Base-by-base conservation (phyloP, 2,113 vertebrate species). In the Ailurus styani region DNA sequence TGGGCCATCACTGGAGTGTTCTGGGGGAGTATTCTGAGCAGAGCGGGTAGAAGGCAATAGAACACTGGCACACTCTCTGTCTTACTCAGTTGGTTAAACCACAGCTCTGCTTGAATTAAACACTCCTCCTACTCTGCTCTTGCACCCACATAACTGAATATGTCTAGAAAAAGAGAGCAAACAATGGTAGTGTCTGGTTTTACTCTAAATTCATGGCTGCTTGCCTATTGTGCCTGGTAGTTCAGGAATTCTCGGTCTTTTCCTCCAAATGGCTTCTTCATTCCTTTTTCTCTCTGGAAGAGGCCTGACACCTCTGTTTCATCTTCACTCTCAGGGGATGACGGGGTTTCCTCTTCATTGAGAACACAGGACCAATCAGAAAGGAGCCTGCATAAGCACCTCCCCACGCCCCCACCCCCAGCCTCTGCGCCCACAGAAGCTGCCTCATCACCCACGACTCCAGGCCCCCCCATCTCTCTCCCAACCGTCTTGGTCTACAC, bases 131-230 rank as follows among this genome's bases (percentile, higher is more conserved):
- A 3, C 42, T 34, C 57, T 1, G 60, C 45, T 29, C 21, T 6
- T 23, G 20, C 3, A 7, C 40, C 79, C 12, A 7, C 68, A 5
- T 1, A 2, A 2, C 64, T 1, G 11, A n/a, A 1, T 4, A 57
- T 21, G 27, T 40, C 50, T 42, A 3, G 37, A 42, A 4, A 25
- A n/a, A 37, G 77, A 21, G 1, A 13, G 40, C 57, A 7, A 21
- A 9, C 2, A 0, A 0, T 3, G 7, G 6, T 1, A 7, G 37
- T 0, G 4, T 0, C 68, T 7, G 47, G 57, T 20, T 55, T 18
- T 75, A 0, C 25, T 27, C 7, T 1, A 5, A 1, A 3, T 0
- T 14, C 21, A 0, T 1, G 13, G 40, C 0, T 2, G 47, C 86
- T n/a, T 12, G 0, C 55, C 8, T 1, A 2, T 1, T 2, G 54